Conservation (phyloP, 2,797 vertebrate genomes). For the Fringilla coelebs region DNA sequence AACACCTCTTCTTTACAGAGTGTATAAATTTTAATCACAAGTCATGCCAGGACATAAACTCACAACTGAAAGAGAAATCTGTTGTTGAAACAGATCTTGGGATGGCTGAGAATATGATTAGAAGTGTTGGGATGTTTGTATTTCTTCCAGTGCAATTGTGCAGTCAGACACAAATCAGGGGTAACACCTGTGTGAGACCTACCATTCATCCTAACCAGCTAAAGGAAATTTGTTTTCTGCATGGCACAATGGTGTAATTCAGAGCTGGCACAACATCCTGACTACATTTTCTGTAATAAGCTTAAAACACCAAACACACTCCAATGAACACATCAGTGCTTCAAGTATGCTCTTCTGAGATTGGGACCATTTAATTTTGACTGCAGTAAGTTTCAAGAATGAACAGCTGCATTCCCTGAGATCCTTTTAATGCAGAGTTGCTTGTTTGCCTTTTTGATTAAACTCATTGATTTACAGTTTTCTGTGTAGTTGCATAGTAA, state of each 20-base stretch:
- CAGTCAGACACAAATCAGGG: background rate
- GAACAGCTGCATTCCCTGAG: background rate
- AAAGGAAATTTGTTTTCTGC: background rate
- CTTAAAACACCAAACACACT: background rate
- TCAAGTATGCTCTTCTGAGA: background rate
- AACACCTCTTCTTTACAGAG: background rate
- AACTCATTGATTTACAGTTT: background rate
- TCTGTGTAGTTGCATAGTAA: background rate
- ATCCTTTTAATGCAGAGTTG: background rate
- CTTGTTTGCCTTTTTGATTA: background rate
- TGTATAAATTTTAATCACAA: background rate
- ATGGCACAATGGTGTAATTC: background rate
- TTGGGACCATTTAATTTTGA: background rate
- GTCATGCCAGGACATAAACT: background rate
- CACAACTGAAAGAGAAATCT: background rate
- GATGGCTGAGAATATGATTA: background rate
- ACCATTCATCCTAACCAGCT: background rate
- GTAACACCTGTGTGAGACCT: background rate
- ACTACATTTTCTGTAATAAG: background rate
- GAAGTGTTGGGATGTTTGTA: background rate
- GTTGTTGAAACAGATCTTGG: background rate
- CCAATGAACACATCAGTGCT: background rate
- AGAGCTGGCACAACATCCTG: background rate
- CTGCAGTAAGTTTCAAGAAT: background rate
- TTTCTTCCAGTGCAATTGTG: background rate